phyloP scores from a whole-genome alignment of 2,113 vertebrate genomes.

The Beaufortia kweichowensis region DNA sequence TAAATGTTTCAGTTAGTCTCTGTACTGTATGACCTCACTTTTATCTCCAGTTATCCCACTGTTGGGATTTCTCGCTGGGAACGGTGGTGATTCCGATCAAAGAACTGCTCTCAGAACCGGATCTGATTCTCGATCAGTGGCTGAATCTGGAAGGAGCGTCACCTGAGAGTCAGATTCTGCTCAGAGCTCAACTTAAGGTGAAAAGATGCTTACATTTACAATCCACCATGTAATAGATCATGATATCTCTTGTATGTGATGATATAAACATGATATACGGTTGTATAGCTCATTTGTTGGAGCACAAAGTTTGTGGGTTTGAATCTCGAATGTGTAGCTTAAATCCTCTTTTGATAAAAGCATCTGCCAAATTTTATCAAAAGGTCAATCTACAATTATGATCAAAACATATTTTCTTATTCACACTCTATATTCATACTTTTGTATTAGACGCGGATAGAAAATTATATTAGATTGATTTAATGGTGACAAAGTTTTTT shows the following conservation, averaged over 20 bases:
- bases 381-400: too few species aligned
- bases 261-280: too few species aligned
- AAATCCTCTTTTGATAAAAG: too few species aligned
- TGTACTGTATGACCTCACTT: background rate
- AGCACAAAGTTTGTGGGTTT: too few species aligned
- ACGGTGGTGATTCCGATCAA: constrained; percentile 77
- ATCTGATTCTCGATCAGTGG: constrained; percentile 82
- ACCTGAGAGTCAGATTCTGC: constrained; percentile 78
- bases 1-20: background rate
- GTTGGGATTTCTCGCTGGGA: constrained; percentile 77
- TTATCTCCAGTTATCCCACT: constrained; percentile 67
- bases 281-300: too few species aligned
- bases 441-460: too few species aligned
- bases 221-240: background rate
- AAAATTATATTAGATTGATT: too few species aligned
- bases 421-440: too few species aligned
- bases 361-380: too few species aligned
- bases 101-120: constrained; percentile 75
- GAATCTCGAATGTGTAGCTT: too few species aligned
- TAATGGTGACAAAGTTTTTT: too few species aligned
- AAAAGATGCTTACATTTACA: background rate
- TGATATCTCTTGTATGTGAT: background rate
- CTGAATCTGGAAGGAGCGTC: constrained; percentile 73
- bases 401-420: too few species aligned
- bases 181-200: constrained; percentile 85